Base-by-base conservation (phyloP, 2,888 invertebrate species). In the Aproaerema taeniolella region DNA sequence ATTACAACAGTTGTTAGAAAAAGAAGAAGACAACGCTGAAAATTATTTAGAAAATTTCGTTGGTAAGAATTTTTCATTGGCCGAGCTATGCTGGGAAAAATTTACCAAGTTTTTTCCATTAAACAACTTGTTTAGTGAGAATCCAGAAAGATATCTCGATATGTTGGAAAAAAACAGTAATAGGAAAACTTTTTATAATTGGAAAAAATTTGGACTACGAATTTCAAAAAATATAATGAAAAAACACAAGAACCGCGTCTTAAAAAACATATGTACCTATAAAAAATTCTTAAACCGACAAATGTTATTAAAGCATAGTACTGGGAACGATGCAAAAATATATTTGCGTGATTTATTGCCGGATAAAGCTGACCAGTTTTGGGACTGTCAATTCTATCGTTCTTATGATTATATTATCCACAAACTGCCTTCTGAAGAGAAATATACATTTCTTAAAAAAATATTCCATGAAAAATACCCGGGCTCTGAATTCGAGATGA, bases 391-490 rank as follows among this genome's bases (percentile, higher is more conserved):
- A 29, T 69, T 57, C 50, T 61, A 53, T 40, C 10, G 31, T 1
- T 49, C 16, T 8, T 60, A 66, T 32, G 57, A 61, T 33, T 52
- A 50, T 14, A 45, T 76, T 11, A 43, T 78, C 12, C 7, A 20
- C 10, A 50, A 72, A 20, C 42, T 60, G 38, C 55, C 78, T 15
- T 65, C 69, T 10, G 48, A 50, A 35, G 61, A 65, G 29, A 54
- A 53, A 35, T 72, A 58, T 47, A 10, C 32, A 24, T 71, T 59
- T 45, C 24, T 76, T 0, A 69, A 67, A 46, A 47, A 58, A 31
- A 52, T 64, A 26, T 77, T 67, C 41, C 41, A 20, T 8, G 42
- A 55, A 2, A 61, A 64, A 40, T 77, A 72, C 53, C 54, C 61
- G 1, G 43, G 38, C 6, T 42, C 59, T 43, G 41, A 48, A 38